These are phyloP conservation scores for Pandemis cinnamomeana DNA, from an alignment of 2,888 invertebrate species.

Conservation along the genomic window DNA sequence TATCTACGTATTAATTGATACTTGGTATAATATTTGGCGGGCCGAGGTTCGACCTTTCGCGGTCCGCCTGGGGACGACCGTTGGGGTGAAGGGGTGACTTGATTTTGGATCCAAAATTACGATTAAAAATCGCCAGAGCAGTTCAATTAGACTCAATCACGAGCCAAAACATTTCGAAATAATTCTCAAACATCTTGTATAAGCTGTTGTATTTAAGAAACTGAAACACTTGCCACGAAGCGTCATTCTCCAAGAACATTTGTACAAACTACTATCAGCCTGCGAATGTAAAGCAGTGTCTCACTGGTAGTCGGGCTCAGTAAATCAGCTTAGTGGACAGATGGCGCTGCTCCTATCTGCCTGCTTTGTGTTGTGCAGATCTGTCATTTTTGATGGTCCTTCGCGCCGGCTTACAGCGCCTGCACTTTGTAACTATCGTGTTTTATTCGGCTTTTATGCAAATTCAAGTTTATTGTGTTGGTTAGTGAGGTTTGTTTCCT, in stretches of 20 bases:
- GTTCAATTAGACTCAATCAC: too few species aligned
- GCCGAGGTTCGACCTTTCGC: too few species aligned
- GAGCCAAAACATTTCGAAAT: too few species aligned
- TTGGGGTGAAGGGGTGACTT: too few species aligned
- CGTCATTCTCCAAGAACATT: neutral
- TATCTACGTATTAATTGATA: too few species aligned
- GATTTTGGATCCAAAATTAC: too few species aligned
- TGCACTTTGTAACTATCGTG: slow-evolving; percentile 43
- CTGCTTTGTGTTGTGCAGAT: slow-evolving; percentile 66
- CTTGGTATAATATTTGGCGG: too few species aligned
- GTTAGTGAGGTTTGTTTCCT: neutral
- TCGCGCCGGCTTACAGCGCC: slow-evolving; percentile 48
- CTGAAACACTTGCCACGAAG: neutral
- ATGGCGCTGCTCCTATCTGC: slow-evolving; percentile 70
- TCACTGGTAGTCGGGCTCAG: slow-evolving; percentile 59
- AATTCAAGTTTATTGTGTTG: slow-evolving; percentile 11
- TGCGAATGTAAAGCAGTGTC: slow-evolving; percentile 50
- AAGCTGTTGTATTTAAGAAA: neutral
- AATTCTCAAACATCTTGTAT: too few species aligned
- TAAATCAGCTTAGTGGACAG: slow-evolving; percentile 81
- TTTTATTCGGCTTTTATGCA: slow-evolving; percentile 41
- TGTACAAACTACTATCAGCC: slow-evolving; percentile 4
- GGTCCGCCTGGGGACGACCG: too few species aligned
- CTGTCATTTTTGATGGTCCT: slow-evolving; percentile 53
- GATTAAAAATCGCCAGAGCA: too few species aligned